Evolutionary conservation across 2,797 vertebrate genomes (phyloP), one percentile per base, ranked within the genome.

Genomic region (Characodon lateralis): DNA sequence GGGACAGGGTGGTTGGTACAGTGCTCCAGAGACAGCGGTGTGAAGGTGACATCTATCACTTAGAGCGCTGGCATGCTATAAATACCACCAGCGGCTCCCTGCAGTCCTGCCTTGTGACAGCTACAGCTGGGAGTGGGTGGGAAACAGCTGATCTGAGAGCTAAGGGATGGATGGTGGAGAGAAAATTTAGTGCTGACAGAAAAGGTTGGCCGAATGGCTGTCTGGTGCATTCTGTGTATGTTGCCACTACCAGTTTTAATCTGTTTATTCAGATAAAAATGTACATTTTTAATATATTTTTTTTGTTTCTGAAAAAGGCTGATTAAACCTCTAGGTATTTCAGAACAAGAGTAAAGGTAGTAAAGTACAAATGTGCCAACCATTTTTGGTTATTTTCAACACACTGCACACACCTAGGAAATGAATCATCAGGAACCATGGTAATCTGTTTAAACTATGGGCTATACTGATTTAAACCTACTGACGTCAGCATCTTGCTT

Each of bases 11-110:
- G 91, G 87, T 89, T 85, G 90, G 86, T 92, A 89, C 86, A 83
- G 78, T 71, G 87, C 89, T 91, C 92, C 88, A 84, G 91, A 90
- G 93, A 92, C 89, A 31, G 85, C 46, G 89, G 93, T 90, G 91
- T 80, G 91, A 95, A 95, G 95, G 94, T 96, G 93, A 95, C 95
- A 95, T 95, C 94, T 93, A 95, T 96, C 94, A 96, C 95, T 95
- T 94, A 94, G 94, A 82, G 81, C 0, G 59, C 87, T 66, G 87
- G 85, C 69, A 77, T 26, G 84, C 95, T 95, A 94, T 96, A 95
- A 96, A 96, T 94, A 96, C 90, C 91, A 82, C 84, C 78, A 83
- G 78, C 87, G 90, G 87, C 89, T 90, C 93, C 93, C 89, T 79
- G 87, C 88, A 88, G 90, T 89, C 89, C 89, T 89, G 80, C 89